Evolutionary conservation across 2,888 invertebrate genomes (phyloP), one percentile per base, ranked within the genome.

Genomic region (Oscheius sp.): DNA sequence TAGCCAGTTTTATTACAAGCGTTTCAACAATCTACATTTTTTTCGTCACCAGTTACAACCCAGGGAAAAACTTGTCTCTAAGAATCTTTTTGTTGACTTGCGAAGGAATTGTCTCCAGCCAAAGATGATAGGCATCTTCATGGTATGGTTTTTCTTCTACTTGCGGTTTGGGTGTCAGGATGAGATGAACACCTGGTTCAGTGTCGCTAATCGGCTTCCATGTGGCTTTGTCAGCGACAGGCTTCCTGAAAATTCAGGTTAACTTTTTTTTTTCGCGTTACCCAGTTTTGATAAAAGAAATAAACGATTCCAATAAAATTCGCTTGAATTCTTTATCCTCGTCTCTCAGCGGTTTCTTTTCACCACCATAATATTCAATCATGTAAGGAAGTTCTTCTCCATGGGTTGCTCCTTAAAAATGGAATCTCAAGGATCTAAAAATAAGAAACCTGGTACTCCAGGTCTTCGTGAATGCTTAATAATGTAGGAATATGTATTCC

Each of bases 401-500:
- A 50, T 75, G 75, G 63, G 68, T 69, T 20, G 71, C 70, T 23
- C 78, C 58, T 50, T n/a, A 27, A 34, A 20, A 33, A 10, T 25
- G 20, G 4, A 31, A 15, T 31, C 3, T n/a, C n/a, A n/a, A n/a
- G n/a, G 25, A 20, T 50, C n/a, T 1, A 27, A 29, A 3, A 17
- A 6, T 20, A 12, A 50, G 20, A 12, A 3, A n/a, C n/a, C n/a
- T n/a, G n/a, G n/a, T n/a, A n/a, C n/a, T n/a, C n/a, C n/a, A n/a
- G n/a, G n/a, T n/a, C n/a, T n/a, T 10, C 50, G 31, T 6, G 33
- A 5, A 52, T 78, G 71, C 55, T 75, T 72, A 17, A 75, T 72
- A 3, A 76, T 70, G 53, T 78, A 78, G 48, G 71, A 71, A 23
- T 29, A 78, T 2, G 76, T 76, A 37, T 69, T 71, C 78, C 78